Evolutionary conservation across 2,113 vertebrate species (phyloP).

Genomic region (Solea solea): DNA sequence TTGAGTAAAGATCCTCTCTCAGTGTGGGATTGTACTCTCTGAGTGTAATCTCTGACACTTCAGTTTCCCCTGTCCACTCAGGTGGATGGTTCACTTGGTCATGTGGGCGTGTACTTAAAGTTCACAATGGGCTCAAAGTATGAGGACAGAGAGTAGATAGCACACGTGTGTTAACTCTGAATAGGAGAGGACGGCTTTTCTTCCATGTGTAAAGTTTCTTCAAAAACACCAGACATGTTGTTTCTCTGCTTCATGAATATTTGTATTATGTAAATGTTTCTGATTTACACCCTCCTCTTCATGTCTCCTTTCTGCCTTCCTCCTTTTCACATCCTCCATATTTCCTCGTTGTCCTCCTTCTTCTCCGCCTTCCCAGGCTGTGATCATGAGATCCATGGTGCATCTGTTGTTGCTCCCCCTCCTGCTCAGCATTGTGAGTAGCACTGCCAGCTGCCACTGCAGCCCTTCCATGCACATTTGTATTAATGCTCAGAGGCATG

Average conservation of each 20-base stretch:
- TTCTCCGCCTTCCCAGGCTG: constrained; percentile 48
- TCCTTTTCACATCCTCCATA: constrained; percentile 9
- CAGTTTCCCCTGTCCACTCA: constrained; percentile 31
- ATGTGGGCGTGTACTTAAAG: constrained; percentile 21
- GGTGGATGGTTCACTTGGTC: constrained; percentile 16
- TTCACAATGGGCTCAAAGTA: constrained; percentile 28
- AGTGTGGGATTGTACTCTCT: no score
- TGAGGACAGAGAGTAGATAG: constrained; percentile 9
- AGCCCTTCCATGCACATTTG: constrained; percentile 47
- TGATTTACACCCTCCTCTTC: constrained; percentile 19
- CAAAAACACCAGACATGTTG: neutral
- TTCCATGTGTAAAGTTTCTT: neutral
- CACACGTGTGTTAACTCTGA: constrained; percentile 5
- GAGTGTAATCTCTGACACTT: constrained; percentile 26
- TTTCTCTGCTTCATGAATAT: no score
- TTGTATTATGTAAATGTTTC: neutral
- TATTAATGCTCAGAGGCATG: constrained; percentile 14
- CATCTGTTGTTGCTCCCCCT: constrained; percentile 75
- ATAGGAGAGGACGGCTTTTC: constrained; percentile 8
- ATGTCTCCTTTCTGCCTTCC: constrained; percentile 14
- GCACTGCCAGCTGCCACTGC: constrained; percentile 32
- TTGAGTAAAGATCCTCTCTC: no score
- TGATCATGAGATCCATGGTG: constrained; percentile 69
- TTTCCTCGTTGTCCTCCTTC: constrained; percentile 24
- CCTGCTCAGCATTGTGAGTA: constrained; percentile 78